Conservation (phyloP, 92 coral and sea anemone genomes). For the Epizoanthus rinbou region DNA sequence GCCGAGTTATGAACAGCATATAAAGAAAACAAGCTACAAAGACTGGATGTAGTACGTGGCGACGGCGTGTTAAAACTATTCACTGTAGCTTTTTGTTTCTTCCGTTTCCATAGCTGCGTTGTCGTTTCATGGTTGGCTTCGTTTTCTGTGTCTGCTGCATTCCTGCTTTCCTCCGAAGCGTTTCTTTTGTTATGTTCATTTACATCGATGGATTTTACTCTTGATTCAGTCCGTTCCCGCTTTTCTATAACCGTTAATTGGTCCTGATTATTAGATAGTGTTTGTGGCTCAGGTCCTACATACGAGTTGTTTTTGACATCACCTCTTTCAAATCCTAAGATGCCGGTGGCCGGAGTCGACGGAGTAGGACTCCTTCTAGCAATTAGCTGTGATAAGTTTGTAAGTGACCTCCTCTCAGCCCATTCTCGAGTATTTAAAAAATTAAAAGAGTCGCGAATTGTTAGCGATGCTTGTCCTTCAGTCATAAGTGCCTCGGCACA, state of each 20-base stretch:
- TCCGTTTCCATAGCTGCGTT: slow-evolving; percentile 29
- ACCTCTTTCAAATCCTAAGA: not conserved
- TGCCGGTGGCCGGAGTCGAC: slow-evolving; percentile 7
- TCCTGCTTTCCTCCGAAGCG: slow-evolving; percentile 11
- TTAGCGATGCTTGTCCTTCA: slow-evolving; percentile 83
- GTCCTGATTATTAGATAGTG: not conserved
- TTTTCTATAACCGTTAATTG: not conserved
- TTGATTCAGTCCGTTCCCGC: not conserved
- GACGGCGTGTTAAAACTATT: not conserved
- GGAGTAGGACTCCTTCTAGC: slow-evolving; percentile 59
- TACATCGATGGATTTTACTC: not conserved
- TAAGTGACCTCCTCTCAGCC: slow-evolving; percentile 68
- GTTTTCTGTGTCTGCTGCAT: not conserved
- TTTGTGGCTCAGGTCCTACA: not conserved
- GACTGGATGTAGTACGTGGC: slow-evolving; percentile 4
- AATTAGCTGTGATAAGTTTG: slow-evolving; percentile 60
- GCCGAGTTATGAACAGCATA: slow-evolving; percentile 75
- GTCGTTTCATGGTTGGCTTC: not conserved
- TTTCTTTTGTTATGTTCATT: slow-evolving; percentile 16
- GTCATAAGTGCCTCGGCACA: slow-evolving; percentile 74
- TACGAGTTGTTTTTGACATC: not conserved
- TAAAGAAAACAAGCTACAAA: slow-evolving; percentile 51
- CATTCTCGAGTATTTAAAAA: slow-evolving; percentile 76
- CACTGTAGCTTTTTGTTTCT: slow-evolving; percentile 17
- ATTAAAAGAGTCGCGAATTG: slow-evolving; percentile 66